Base-by-base conservation (phyloP, 2,113 vertebrate species). In the Lathamus discolor region DNA sequence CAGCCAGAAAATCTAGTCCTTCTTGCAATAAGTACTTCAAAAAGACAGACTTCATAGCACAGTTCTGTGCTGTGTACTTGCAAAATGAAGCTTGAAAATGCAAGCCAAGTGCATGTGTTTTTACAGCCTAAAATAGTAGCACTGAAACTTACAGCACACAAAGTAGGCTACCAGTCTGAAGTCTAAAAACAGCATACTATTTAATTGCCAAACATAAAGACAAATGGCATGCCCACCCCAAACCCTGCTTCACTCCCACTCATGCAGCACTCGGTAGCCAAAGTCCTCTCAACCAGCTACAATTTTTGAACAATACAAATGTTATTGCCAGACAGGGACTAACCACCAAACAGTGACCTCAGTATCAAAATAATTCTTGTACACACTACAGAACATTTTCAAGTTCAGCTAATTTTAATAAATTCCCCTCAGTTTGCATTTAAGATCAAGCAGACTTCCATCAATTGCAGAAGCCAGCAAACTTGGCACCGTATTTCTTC, bases 1-100 rank as follows among this genome's bases (percentile, higher is more conserved):
- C 48, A 68, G 76, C 24, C 92, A 93, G 83, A 93, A 94, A 96
- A 92, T 52, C 48, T 48, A 90, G 77, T n/a, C 79, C 83, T 75
- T 77, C 79, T 62, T 11, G 6, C 41, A 68, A 6, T 48, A 92
- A 67, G 48, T 54, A 72, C 48, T 90, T 79, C 13, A 83, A 83
- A 88, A 95, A 89, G 44, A 87, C 33, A 80, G 35, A 83, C 83
- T 92, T 83, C 28, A 17, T 39, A 80, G 39, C 63, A 80, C 9
- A 83, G 28, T 43, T 76, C 72, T 49, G 55, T 17, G 17, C 31
- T 68, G 17, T 27, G 1, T 29, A 80, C 61, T 92, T 67, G 87
- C 72, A 95, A 93, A 90, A 46, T 39, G 49, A 90, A 83, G 49
- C 62, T 48, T 61, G 37, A 55, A 94, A 95, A 93, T 24, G 31